Conservation (phyloP, 2,797 vertebrate species). For the Saxicola maurus region DNA sequence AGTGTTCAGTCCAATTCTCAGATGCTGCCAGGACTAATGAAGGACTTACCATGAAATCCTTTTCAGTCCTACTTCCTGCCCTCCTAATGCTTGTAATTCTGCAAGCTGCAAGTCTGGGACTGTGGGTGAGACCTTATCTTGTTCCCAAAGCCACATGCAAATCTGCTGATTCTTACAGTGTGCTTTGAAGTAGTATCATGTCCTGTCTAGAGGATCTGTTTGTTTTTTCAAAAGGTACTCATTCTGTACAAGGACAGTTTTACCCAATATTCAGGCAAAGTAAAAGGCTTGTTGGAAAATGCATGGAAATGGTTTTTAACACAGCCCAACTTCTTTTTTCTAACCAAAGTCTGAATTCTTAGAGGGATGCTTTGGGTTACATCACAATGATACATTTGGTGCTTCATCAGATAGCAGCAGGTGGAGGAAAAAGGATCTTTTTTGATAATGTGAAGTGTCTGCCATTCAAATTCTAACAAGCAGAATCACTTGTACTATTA, state of each 20-base stretch:
- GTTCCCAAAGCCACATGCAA: background rate
- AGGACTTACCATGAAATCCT: background rate
- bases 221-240: background rate
- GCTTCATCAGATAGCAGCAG: background rate
- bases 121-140: background rate
- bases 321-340: background rate
- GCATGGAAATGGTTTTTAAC: background rate
- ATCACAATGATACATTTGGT: background rate
- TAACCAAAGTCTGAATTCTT: background rate
- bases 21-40: background rate
- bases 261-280: background rate
- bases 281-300: background rate
- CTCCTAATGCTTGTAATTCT: background rate
- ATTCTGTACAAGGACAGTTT: background rate
- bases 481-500: background rate
- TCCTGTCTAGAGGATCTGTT: background rate
- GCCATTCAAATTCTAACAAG: background rate
- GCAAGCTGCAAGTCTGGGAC: background rate
- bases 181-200: background rate
- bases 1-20: background rate
- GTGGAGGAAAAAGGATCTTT: background rate
- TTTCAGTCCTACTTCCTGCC: background rate
- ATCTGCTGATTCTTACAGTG: background rate
- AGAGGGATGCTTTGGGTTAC: background rate
- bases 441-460: background rate